These are phyloP conservation scores for Scaptomyza tumidula DNA, from an alignment of 2,888 invertebrate species.

Conservation along the genomic window DNA sequence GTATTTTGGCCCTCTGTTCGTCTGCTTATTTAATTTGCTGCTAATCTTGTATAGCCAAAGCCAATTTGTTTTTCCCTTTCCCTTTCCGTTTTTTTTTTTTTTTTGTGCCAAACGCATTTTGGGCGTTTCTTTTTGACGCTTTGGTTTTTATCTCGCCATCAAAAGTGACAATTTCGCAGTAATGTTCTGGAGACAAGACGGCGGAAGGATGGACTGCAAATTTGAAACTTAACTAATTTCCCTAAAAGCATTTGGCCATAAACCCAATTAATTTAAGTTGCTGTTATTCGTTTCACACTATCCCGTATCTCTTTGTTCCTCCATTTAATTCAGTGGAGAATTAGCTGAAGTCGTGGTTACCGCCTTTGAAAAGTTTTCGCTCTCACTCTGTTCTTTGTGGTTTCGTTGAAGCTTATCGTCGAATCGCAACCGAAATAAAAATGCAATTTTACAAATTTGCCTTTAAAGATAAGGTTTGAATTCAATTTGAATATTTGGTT, in stretches of 20 bases:
- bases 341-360: conserved; percentile 64
- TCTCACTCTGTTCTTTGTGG: conserved; percentile 9
- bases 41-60: conserved; percentile 71
- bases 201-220: conserved; percentile 31
- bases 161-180: conserved; percentile 72
- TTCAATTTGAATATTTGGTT: background rate
- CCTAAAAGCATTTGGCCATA: conserved; percentile 78
- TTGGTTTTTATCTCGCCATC: conserved; percentile 62
- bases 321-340: conserved; percentile 30
- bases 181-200: conserved; percentile 33
- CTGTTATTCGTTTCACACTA: conserved; percentile 70
- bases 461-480: background rate
- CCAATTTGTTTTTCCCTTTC: conserved; percentile 47
- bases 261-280: conserved; percentile 78
- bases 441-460: background rate
- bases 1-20: conserved; percentile 45
- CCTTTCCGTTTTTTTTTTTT: conserved; percentile 47
- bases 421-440: conserved; percentile 1
- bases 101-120: conserved; percentile 3
- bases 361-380: conserved; percentile 36
- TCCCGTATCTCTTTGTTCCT: background rate
- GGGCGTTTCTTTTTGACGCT: conserved; percentile 42
- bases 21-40: conserved; percentile 80
- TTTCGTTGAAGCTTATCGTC: conserved; percentile 12
- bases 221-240: conserved; percentile 73